Conservation (phyloP, 2,888 invertebrate species). For the Sturmia bella region DNA sequence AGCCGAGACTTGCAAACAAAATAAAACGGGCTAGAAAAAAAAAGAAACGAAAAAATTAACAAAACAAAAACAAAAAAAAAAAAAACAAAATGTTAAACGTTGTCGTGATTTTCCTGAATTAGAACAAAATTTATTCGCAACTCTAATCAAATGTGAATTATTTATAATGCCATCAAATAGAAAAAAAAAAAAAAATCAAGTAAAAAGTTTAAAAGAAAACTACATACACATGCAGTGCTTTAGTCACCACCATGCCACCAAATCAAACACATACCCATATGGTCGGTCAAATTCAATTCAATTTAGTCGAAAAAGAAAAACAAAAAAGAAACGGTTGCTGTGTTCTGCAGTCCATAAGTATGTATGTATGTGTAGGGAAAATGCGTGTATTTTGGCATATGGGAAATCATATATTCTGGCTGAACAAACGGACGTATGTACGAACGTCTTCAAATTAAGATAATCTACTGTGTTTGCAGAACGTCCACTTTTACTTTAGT, state of each 20-base stretch:
- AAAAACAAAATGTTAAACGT: slow-evolving; percentile 64
- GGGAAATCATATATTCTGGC: slow-evolving; percentile 44
- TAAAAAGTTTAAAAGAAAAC: neutral
- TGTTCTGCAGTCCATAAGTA: neutral
- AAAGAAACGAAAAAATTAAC: slow-evolving; percentile 7
- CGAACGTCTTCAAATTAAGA: slow-evolving; percentile 68
- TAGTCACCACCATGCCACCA: neutral
- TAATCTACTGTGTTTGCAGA: slow-evolving; percentile 69
- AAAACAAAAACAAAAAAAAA: slow-evolving; percentile 6
- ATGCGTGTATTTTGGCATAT: slow-evolving; percentile 47
- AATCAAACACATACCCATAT: slow-evolving; percentile 17
- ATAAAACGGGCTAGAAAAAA: slow-evolving; percentile 23
- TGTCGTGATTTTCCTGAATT: slow-evolving; percentile 75
- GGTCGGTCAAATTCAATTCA: slow-evolving; percentile 43
- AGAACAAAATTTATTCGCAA: slow-evolving; percentile 75
- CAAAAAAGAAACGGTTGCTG: neutral
- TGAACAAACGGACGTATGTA: too few relatives aligned
- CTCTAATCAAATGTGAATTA: slow-evolving; percentile 75
- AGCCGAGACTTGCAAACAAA: slow-evolving; percentile 39
- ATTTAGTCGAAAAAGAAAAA: too few relatives aligned
- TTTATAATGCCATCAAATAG: slow-evolving; percentile 72
- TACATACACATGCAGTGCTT: slow-evolving; percentile 2
- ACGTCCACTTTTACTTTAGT: slow-evolving; percentile 23
- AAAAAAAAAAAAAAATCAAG: slow-evolving; percentile 21
- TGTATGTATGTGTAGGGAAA: slow-evolving; percentile 15